These are phyloP conservation scores for Pseudolycoriella hygida DNA, from an alignment of 2,888 invertebrate species.

Conservation along the genomic window DNA sequence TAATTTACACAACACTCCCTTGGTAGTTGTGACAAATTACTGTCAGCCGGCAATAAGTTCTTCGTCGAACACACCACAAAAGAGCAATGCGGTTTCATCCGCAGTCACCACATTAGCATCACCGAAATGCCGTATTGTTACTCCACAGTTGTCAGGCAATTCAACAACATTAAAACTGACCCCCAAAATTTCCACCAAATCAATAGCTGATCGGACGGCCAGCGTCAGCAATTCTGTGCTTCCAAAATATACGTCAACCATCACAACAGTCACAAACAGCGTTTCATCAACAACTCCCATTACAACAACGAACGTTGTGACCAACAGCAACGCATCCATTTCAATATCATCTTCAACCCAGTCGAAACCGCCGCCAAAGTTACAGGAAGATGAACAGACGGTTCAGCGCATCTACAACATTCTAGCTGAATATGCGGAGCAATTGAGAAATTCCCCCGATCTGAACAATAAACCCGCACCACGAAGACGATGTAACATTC, in stretches of 20 bases:
- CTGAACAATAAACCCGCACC: slow-evolving; percentile 66
- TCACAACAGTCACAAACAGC: neutral
- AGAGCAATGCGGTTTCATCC: neutral
- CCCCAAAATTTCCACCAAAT: neutral
- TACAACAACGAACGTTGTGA: neutral
- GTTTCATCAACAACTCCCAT: neutral
- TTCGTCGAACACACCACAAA: too few relatives aligned
- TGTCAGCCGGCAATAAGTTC: slow-evolving; percentile 15
- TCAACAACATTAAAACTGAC: neutral
- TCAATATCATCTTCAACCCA: neutral
- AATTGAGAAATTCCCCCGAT: slow-evolving; percentile 61
- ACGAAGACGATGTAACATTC: slow-evolving; percentile 52
- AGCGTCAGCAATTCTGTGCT: neutral
- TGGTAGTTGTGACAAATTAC: slow-evolving; percentile 39
- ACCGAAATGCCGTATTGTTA: neutral
- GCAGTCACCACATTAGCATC: neutral
- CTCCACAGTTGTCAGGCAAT: neutral
- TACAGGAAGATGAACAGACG: slow-evolving; percentile 65
- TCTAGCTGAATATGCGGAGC: slow-evolving; percentile 62
- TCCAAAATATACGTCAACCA: neutral
- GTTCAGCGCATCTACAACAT: slow-evolving; percentile 65
- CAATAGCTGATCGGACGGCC: neutral
- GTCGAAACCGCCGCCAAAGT: slow-evolving; percentile 35
- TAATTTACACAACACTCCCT: slow-evolving; percentile 30
- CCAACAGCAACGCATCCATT: neutral